A percentile compares a stretch with the other conserved stretches of the same genome.
phyloP scores from a whole-genome alignment of 2,797 vertebrate genomes.

The Smutsia gigantea region DNA sequence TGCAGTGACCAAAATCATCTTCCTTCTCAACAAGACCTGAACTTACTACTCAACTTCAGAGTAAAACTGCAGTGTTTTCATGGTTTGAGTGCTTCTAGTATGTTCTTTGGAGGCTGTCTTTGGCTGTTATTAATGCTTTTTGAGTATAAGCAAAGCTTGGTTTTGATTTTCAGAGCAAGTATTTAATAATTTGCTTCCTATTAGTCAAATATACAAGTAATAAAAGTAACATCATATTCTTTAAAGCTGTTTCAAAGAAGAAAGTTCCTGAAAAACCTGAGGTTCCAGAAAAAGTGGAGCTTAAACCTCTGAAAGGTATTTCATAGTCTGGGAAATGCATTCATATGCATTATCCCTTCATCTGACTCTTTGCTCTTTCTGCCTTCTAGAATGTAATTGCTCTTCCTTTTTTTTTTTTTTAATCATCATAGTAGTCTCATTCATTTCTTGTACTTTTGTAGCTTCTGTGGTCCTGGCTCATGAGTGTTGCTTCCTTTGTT shows the following conservation, averaged over 20 bases:
- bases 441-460: slow-evolving; percentile 60
- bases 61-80: slow-evolving; percentile 7
- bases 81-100: neutral
- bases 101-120: slow-evolving; percentile 45
- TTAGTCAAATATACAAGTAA: slow-evolving; percentile 48
- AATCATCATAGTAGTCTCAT: slow-evolving; percentile 26
- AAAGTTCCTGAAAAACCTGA: slow-evolving; percentile 86
- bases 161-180: slow-evolving; percentile 50
- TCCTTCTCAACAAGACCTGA: neutral
- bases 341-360: neutral
- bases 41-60: neutral
- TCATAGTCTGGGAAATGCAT: slow-evolving; percentile 62
- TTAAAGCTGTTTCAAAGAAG: slow-evolving; percentile 89
- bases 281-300: slow-evolving; percentile 85
- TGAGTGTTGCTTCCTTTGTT: slow-evolving; percentile 62
- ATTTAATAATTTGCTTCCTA: slow-evolving; percentile 40
- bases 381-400: neutral
- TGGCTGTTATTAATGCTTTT: slow-evolving; percentile 59
- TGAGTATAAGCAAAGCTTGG: slow-evolving; percentile 49
- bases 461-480: slow-evolving; percentile 9
- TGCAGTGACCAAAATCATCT: neutral
- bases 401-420: slow-evolving; percentile 1
- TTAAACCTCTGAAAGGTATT: slow-evolving; percentile 90
- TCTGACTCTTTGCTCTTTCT: slow-evolving; percentile 31
- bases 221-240: slow-evolving; percentile 84